phyloP scores from a whole-genome alignment of 2,113 vertebrate species.

The Spea multiplicata region DNA sequence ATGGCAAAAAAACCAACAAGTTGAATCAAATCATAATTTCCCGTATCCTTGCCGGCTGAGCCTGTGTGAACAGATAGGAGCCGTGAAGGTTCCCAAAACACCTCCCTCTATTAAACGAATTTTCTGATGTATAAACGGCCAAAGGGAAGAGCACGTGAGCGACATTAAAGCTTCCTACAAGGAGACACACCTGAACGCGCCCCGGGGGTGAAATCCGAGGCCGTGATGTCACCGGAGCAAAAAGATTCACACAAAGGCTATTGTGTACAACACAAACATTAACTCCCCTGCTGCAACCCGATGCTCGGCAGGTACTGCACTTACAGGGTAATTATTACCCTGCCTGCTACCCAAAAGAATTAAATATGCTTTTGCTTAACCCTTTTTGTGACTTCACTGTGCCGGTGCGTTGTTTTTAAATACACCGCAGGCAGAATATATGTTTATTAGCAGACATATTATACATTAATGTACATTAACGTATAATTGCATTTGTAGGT shows the following conservation, averaged over 20 bases:
- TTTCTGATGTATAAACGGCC: background rate
- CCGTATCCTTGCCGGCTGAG: too few relatives aligned
- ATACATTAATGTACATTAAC: too few relatives aligned
- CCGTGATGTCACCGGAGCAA: background rate
- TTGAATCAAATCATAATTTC: too few relatives aligned
- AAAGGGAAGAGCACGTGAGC: background rate
- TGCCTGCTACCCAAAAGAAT: background rate
- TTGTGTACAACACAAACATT: conserved; percentile 6
- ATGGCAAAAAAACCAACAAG: too few relatives aligned
- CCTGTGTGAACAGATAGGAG: too few relatives aligned
- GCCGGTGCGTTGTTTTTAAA: background rate
- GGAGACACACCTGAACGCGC: conserved; percentile 5
- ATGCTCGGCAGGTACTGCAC: background rate
- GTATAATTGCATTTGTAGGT: too few relatives aligned
- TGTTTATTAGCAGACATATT: too few relatives aligned
- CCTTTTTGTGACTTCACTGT: background rate
- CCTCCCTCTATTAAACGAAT: too few relatives aligned
- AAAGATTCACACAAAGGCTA: conserved; percentile 7
- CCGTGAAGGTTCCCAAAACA: too few relatives aligned
- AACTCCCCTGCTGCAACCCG: conserved; percentile 4
- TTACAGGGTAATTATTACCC: background rate
- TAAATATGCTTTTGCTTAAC: background rate
- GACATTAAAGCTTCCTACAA: conserved; percentile 8
- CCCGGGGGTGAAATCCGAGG: conserved; percentile 10
- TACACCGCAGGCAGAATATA: too few relatives aligned